These are phyloP conservation scores for Lucifuga dentata DNA, from an alignment of 2,113 vertebrate genomes.

Conservation along the genomic window DNA sequence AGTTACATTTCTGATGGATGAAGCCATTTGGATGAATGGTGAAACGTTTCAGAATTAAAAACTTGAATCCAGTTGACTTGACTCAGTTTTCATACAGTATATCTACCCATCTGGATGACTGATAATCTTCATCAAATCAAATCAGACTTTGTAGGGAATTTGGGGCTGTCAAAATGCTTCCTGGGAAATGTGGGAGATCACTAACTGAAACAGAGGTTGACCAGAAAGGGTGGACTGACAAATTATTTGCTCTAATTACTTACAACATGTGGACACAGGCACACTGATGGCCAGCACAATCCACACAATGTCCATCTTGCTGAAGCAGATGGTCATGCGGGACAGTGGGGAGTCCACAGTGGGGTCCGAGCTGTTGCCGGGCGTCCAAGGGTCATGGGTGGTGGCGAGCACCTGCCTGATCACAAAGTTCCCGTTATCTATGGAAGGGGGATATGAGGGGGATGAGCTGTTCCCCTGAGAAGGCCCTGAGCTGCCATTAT, in stretches of 20 bases:
- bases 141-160: constrained; percentile 8
- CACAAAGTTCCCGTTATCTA: constrained; percentile 88
- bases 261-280: constrained; percentile 95
- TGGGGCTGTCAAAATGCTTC: background rate
- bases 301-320: constrained; percentile 96
- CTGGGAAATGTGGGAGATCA: too few relatives aligned
- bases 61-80: too few relatives aligned
- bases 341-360: constrained; percentile 84
- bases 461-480: constrained; percentile 73
- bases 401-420: constrained; percentile 90
- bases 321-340: constrained; percentile 91
- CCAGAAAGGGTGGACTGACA: background rate
- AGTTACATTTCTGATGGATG: too few relatives aligned
- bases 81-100: too few relatives aligned
- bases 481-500: constrained; percentile 59
- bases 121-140: constrained; percentile 11
- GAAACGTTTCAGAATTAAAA: too few relatives aligned
- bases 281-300: constrained; percentile 96
- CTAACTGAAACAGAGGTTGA: background rate
- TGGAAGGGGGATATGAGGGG: constrained; percentile 83
- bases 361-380: constrained; percentile 89
- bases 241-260: constrained; percentile 75
- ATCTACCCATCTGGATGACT: too few relatives aligned
- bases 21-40: too few relatives aligned
- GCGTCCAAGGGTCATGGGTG: constrained; percentile 85